A percentile compares a stretch with the other conserved stretches of the same genome.
Evolutionary conservation across 2,797 vertebrate genomes (phyloP).

Genomic region (Pitangus sulphuratus): DNA sequence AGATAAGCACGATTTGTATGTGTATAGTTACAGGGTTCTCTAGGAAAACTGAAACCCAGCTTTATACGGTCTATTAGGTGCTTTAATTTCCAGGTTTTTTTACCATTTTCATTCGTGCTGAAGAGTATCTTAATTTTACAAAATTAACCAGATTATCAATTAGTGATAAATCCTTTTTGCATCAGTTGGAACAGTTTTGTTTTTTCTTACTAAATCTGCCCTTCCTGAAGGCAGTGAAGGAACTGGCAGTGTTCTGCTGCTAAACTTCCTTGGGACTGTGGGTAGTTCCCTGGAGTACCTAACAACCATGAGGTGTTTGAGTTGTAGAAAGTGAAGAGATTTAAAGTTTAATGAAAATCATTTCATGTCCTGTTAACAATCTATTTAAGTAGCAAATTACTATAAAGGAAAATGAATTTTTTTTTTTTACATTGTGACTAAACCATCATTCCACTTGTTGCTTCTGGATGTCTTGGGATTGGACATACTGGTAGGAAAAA

Average conservation of each 20-base stretch:
- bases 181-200: not conserved
- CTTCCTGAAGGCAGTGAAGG: not conserved
- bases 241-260: not conserved
- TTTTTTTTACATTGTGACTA: not conserved
- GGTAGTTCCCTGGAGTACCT: not conserved
- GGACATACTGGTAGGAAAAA: not conserved
- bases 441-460: not conserved
- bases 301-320: not conserved
- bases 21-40: not conserved
- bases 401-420: not conserved
- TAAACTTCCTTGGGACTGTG: not conserved
- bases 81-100: not conserved
- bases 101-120: not conserved
- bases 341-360: not conserved
- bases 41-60: not conserved
- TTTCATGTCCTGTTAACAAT: not conserved
- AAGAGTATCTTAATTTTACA: not conserved
- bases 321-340: not conserved
- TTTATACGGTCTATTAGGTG: not conserved
- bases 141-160: not conserved
- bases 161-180: not conserved
- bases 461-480: not conserved
- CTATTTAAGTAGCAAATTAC: not conserved
- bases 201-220: not conserved
- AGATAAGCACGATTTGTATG: conserved; percentile 2